Conservation (phyloP, 2,888 invertebrate species). For the Sialis fuliginosa region DNA sequence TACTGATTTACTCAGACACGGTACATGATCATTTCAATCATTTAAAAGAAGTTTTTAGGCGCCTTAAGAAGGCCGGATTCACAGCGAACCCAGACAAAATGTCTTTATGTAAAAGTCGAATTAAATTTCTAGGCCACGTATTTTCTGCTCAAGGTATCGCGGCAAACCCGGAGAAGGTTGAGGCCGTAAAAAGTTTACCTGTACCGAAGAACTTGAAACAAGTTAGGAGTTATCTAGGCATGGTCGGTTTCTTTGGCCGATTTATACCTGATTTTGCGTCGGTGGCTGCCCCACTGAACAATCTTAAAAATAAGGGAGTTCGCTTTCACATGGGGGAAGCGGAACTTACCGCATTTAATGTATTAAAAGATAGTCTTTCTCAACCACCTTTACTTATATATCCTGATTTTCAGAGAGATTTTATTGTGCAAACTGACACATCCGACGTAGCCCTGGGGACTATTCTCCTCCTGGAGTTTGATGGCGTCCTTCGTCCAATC, state of each 20-base stretch:
- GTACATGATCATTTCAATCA: background rate
- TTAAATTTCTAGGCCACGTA: background rate
- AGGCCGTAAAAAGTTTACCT: background rate
- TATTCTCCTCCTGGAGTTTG: background rate
- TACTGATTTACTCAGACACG: background rate
- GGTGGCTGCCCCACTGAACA: background rate
- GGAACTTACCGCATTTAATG: background rate
- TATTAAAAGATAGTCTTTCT: background rate
- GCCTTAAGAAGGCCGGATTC: background rate
- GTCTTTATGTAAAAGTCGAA: background rate
- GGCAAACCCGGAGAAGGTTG: background rate
- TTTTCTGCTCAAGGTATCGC: background rate
- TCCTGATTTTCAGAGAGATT: background rate
- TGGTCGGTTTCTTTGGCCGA: background rate
- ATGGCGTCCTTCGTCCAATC: background rate
- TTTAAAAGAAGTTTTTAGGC: background rate
- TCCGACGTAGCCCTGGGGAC: background rate
- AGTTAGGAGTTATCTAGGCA: background rate
- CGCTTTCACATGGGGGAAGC: background rate
- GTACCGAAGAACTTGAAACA: background rate
- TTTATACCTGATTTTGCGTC: background rate
- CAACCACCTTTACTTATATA: background rate
- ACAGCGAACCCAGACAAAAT: background rate
- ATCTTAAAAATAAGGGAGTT: background rate
- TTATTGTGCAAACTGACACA: background rate